Percentiles rank a stretch among this genome's conserved stretches.
Conservation (phyloP, 2,888 invertebrate genomes). For the Pristionchus japonicus region DNA sequence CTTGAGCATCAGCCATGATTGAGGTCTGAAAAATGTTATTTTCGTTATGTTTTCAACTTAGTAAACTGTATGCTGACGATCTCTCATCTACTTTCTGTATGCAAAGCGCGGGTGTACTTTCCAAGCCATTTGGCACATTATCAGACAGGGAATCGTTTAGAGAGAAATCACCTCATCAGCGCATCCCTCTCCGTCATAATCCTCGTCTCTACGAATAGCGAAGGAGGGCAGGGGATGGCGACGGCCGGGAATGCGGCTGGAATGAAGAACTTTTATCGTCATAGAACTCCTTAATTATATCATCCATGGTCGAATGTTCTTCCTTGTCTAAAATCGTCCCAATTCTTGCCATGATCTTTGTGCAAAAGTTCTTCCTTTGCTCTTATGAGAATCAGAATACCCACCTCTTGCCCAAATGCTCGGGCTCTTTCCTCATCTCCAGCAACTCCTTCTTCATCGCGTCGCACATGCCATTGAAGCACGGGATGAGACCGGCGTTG, state of each 20-base stretch:
- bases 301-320: background rate
- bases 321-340: background rate
- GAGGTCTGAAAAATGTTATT: background rate
- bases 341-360: too few relatives aligned
- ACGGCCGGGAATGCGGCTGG: background rate
- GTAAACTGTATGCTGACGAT: too few relatives aligned
- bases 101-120: too few relatives aligned
- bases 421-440: background rate
- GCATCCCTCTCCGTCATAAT: conserved; percentile 18
- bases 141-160: too few relatives aligned
- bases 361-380: too few relatives aligned
- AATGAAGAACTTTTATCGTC: too few relatives aligned
- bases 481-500: conserved; percentile 44
- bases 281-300: too few relatives aligned
- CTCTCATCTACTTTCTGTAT: too few relatives aligned
- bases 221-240: background rate
- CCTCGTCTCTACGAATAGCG: background rate
- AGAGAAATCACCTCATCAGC: background rate
- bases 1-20: conserved; percentile 63
- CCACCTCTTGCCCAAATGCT: background rate
- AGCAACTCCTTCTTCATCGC: background rate
- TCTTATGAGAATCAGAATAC: too few relatives aligned
- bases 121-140: too few relatives aligned
- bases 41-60: too few relatives aligned
- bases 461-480: background rate